Evolutionary conservation across 2,113 vertebrate species (phyloP).

Genomic region (Lophius piscatorius): DNA sequence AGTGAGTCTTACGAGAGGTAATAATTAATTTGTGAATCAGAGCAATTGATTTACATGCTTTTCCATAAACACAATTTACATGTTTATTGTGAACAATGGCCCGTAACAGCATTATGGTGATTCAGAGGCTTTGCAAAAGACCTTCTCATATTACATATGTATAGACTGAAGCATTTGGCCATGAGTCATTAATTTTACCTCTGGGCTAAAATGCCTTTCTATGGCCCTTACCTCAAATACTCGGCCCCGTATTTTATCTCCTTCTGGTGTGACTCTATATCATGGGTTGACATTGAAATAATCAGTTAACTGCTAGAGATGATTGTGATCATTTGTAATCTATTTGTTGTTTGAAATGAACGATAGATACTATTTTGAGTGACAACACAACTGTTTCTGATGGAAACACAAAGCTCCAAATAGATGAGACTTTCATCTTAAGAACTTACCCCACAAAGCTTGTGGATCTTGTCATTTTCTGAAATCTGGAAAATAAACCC

Average conservation of each 20-base stretch:
- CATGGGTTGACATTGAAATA: constrained; percentile 3
- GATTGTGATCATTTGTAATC: no score
- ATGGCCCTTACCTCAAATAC: constrained; percentile 79
- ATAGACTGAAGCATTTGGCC: constrained; percentile 84
- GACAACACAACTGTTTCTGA: neutral
- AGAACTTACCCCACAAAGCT: constrained; percentile 35
- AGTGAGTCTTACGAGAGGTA: constrained; percentile 35
- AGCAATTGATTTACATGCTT: constrained; percentile 69
- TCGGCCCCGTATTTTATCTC: constrained; percentile 55
- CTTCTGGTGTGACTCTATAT: neutral
- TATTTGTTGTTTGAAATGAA: neutral
- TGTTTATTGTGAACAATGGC: constrained; percentile 92
- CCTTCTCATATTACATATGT: constrained; percentile 84
- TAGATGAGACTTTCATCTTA: constrained; percentile 20
- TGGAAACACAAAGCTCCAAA: constrained; percentile 10
- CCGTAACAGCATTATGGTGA: constrained; percentile 89
- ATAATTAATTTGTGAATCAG: constrained; percentile 61
- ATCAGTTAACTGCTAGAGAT: neutral
- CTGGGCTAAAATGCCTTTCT: constrained; percentile 84
- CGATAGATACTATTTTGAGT: neutral
- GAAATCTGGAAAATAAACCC: constrained; percentile 64
- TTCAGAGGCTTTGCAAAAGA: constrained; percentile 88
- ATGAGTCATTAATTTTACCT: constrained; percentile 89
- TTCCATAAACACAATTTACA: constrained; percentile 84
- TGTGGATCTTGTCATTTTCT: constrained; percentile 58